Evolutionary conservation across 2,797 vertebrate species (phyloP), one percentile per base, ranked within the genome.

Genomic region (Onychomys torridus): DNA sequence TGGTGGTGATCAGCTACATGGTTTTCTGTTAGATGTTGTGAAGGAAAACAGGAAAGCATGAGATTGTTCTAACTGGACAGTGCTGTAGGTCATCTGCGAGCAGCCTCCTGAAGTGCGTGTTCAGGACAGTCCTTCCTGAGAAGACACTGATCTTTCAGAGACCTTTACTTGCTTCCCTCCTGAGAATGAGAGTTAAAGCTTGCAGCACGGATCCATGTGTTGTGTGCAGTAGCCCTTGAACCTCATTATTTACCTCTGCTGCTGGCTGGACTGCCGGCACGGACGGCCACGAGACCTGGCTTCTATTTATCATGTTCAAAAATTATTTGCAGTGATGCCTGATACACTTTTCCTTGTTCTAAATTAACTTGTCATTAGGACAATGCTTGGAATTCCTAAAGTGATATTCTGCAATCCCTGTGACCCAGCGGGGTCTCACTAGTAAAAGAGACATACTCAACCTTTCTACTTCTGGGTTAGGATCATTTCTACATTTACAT

Each of bases 131-230:
- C 87, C 11, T 81, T 90, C 65, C 65, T 86, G 25, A 90, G 67
- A 95, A 92, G 14, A 27, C 67, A 14, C 34, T 57, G 61, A 19
- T 91, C 43, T 93, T 96, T 52, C 90, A 90, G 77, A 89, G 77
- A 71, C 32, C 21, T 69, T 91, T 75, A 40, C 69, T 67, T 91
- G 59, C 12, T 79, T 1, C 34, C 19, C 6, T 52, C 73, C 52
- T 61, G n/a, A 93, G 40, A 95, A 75, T 76, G 37, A 76, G 5
- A 76, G 63, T 59, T 69, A 69, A 75, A 77, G 89, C 43, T 83
- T 95, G 61, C 34, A 85, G n/a, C 40, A 92, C n/a, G 46, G 29
- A 83, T 89, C 13, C 14, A 32, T 88, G 78, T 83, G 55, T 95
- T 92, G 63, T 27, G 27, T 89, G 65, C 10, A 82, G 29, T 86